A percentile compares a stretch with the other conserved stretches of the same genome.
Evolutionary conservation across 2,888 invertebrate genomes (phyloP).

Genomic region (Euproctis similis): DNA sequence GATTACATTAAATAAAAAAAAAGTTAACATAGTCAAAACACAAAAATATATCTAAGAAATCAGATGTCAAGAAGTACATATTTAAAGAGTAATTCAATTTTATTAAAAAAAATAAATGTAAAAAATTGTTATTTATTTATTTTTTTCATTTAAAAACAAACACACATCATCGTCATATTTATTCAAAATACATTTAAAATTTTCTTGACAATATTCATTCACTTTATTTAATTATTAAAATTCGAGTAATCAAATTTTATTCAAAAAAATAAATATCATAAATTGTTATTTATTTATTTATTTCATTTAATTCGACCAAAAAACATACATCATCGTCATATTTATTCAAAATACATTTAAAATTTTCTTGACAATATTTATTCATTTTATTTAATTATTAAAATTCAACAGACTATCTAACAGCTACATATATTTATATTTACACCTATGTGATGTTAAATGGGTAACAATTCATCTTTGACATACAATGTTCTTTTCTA

Average conservation of each 20-base stretch:
- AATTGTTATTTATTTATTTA: too few species aligned
- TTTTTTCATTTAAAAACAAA: conserved; percentile 28
- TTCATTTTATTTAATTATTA: too few species aligned
- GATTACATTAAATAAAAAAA: conserved; percentile 18
- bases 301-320: too few species aligned
- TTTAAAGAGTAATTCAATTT: conserved; percentile 15
- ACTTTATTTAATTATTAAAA: too few species aligned
- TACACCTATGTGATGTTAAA: conserved; percentile 50
- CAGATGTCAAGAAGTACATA: conserved; percentile 53
- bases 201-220: conserved; percentile 19
- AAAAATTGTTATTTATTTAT: too few species aligned
- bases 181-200: conserved; percentile 16
- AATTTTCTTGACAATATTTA: conserved; percentile 20
- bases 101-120: conserved; percentile 1
- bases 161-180: conserved; percentile 22
- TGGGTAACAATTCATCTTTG: conserved; percentile 58
- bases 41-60: conserved; percentile 26
- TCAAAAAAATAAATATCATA: conserved; percentile 1
- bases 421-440: conserved; percentile 56
- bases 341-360: conserved; percentile 15
- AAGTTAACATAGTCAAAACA: conserved; percentile 14
- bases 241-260: conserved; percentile 19
- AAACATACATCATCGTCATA: conserved; percentile 27
- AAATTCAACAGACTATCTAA: conserved; percentile 58
- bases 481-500: conserved; percentile 16